Base-by-base conservation (phyloP, 2,797 vertebrate species). In the Diglossa cyanea region DNA sequence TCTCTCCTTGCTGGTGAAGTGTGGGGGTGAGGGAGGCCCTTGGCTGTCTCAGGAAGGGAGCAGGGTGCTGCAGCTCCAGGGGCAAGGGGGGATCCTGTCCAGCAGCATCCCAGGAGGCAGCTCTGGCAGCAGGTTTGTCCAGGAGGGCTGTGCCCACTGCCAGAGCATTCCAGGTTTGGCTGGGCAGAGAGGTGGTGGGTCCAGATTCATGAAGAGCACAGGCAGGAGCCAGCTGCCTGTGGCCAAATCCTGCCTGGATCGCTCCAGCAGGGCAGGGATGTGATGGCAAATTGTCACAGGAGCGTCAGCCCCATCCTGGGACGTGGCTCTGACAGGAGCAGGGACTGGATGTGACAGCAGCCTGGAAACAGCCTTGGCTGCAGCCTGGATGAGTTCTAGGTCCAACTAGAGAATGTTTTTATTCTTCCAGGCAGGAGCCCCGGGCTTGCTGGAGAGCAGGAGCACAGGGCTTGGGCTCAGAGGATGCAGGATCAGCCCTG, bases 161-260 rank as follows among this genome's bases (percentile, higher is more conserved):
- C 91, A 95, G 90, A 18, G 91, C 87, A 79, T 66, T 95, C 50
- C 85, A 95, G 93, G 93, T 71, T 96, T 96, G 96, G 96, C 95
- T 2, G 1, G 2, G 17, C 19, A 3, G 0, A 4, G 78, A 13
- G 26, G 2, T 3, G 1, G 7, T 7, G 28, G 66, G 20, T 87
- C 91, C 94, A 94, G 93, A 78, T 91, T 92, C 72, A 10, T 76
- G 55, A 66, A 89, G 80, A 96, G 63, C 44, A 0, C 16, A 0
- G 71, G 79, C 68, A 31, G 75, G 50, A 91, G 94, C 95, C 95
- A 95, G 33, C 65, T 80, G 47, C 57, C 68, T 4, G 18, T 3
- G 3, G 91, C 88, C 94, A 84, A 35, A 62, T 28, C 86, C 31
- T 0, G 4, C 51, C 78, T 35, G 68, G 51, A 50, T n/a, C 1